Base-by-base conservation (phyloP, 2,797 vertebrate species). In the Chlorospingus flavigularis region DNA sequence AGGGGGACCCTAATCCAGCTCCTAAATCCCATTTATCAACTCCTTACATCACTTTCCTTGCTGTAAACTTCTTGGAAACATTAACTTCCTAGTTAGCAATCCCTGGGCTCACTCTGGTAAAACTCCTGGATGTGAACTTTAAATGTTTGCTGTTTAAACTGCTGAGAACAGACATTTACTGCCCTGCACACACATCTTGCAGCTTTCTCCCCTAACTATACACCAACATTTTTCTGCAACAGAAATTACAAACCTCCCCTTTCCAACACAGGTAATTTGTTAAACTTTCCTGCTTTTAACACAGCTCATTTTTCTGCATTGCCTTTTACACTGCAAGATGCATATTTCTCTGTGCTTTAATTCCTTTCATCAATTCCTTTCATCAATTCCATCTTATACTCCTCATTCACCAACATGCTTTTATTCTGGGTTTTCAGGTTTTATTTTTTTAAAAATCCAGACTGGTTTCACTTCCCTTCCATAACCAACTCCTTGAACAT, bases 401-500 rank as follows among this genome's bases (percentile, higher is more conserved):
- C 88, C 60, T 74, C 57, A 65, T 58, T 90, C 72, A 58, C 45
- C 51, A 50, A 10, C 0, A 0, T 15, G 48, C 2, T 54, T 31
- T 74, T 53, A 60, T 30, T 86, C n/a, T 47, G 37, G 26, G 40
- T 20, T 39, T 60, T 57, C 14, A 25, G 40, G 53, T 31, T 83
- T 62, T 2, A 16, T 33, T 31, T 60, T 28, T 60, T 74, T 58
- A 28, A 6, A 2, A 80, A 79, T 50, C 60, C 77, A 88, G 35
- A n/a, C 70, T 39, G 45, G 40, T 94, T 96, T 93, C 31, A 7
- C 67, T 96, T 95, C 94, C 66, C 25, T 28, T 81, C 47, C 16
- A 4, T 13, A 81, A 83, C n/a, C 11, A 40, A 63, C 35, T 47
- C 43, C 20, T 66, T 66, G 67, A 54, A 33, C 35, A 31, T 14